These are phyloP conservation scores for Percopsis transmontana DNA, from an alignment of 2,113 vertebrate genomes.

Conservation along the genomic window DNA sequence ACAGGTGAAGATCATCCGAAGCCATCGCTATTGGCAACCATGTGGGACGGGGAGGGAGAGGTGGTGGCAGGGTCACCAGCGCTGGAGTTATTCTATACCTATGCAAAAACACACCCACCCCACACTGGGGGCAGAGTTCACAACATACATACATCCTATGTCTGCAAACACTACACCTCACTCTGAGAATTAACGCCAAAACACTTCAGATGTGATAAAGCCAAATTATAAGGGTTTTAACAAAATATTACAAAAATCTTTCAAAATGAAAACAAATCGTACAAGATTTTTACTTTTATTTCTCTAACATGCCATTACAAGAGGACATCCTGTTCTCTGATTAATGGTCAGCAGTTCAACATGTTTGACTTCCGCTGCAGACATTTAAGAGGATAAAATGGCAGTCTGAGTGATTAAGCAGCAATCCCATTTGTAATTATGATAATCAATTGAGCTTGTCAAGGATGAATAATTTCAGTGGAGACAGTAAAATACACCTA, in stretches of 20 bases:
- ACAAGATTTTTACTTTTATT: constrained; percentile 35
- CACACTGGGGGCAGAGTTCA: constrained; percentile 68
- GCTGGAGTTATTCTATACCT: constrained; percentile 75
- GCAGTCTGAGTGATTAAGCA: constrained; percentile 57
- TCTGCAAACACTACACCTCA: constrained; percentile 48
- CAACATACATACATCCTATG: constrained; percentile 63
- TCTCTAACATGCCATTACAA: constrained; percentile 25
- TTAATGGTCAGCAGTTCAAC: constrained; percentile 45
- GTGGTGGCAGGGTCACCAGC: constrained; percentile 66
- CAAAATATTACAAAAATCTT: neutral
- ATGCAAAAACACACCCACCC: constrained; percentile 71
- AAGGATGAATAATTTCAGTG: constrained; percentile 78
- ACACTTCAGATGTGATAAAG: neutral
- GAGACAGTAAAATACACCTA: constrained; percentile 80
- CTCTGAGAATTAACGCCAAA: constrained; percentile 21
- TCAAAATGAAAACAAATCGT: neutral
- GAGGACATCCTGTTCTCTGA: constrained; percentile 55
- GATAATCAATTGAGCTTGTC: constrained; percentile 80
- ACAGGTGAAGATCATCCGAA: constrained; percentile 80
- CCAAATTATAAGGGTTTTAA: too few species aligned
- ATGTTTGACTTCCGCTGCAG: constrained; percentile 51
- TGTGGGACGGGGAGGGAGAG: constrained; percentile 64
- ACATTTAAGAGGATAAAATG: constrained; percentile 52
- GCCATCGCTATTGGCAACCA: constrained; percentile 72
- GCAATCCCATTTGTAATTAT: constrained; percentile 75